Conservation (phyloP, 2,113 vertebrate genomes). For the Casuarius casuarius region DNA sequence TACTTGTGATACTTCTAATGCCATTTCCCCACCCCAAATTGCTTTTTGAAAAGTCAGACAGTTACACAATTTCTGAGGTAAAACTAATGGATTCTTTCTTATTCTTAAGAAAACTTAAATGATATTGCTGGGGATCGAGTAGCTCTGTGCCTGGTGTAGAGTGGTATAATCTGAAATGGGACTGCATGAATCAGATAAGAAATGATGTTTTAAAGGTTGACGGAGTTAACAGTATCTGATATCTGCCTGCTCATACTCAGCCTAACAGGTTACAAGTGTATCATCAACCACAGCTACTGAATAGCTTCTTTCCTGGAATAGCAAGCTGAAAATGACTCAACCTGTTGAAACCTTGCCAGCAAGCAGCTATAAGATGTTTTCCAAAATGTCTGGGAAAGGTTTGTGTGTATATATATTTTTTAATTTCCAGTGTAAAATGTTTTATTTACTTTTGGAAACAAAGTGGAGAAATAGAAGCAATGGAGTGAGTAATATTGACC, state of each 20-base stretch:
- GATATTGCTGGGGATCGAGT: fast-evolving
- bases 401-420: not conserved
- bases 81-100: fast-evolving
- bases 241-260: fast-evolving
- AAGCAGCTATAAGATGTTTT: not conserved
- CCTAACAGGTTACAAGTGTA: fast-evolving
- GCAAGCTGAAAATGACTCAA: not conserved
- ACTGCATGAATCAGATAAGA: fast-evolving
- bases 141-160: fast-evolving
- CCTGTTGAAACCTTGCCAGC: not conserved
- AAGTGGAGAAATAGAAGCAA: not conserved
- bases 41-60: fast-evolving
- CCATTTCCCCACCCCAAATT: fast-evolving
- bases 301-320: not conserved
- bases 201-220: fast-evolving
- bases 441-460: not conserved
- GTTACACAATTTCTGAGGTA: not conserved
- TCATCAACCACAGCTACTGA: not conserved
- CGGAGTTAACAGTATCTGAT: fast-evolving
- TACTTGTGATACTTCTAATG: fast-evolving
- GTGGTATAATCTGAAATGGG: fast-evolving
- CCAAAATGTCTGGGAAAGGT: not conserved
- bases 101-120: fast-evolving
- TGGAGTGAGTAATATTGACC: not conserved
- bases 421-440: not conserved